Conservation (phyloP, 1,140 invertebrate species). For the Phortica variegata region DNA sequence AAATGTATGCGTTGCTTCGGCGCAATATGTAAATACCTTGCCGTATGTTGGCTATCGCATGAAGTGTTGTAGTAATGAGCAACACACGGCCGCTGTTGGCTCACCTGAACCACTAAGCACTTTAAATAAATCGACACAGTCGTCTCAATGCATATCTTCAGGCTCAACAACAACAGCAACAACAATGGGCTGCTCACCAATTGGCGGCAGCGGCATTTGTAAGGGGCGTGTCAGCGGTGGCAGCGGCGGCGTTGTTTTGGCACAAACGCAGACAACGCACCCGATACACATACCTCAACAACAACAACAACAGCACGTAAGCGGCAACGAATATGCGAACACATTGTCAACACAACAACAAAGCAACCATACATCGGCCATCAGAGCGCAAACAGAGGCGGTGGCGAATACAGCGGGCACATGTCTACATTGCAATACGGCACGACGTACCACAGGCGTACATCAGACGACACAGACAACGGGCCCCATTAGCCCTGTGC, state of each 20-base stretch:
- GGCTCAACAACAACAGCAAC: constrained; percentile 16
- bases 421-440: constrained; percentile 52
- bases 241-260: too few relatives aligned
- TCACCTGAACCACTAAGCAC: constrained; percentile 25
- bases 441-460: constrained; percentile 50
- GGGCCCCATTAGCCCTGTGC: constrained; percentile 53
- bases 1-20: constrained; percentile 2
- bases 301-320: too few relatives aligned
- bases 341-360: too few relatives aligned
- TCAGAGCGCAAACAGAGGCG: not conserved
- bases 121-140: constrained; percentile 10
- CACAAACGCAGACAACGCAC: too few relatives aligned
- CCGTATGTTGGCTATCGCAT: constrained; percentile 32
- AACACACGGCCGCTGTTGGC: constrained; percentile 3
- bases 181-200: constrained; percentile 26
- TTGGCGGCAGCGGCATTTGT: constrained; percentile 1
- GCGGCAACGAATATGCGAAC: too few relatives aligned
- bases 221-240: too few relatives aligned
- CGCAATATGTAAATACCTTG: constrained; percentile 35
- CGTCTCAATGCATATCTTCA: constrained; percentile 28
- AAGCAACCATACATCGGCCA: constrained; percentile 9
- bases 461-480: constrained; percentile 56
- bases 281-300: too few relatives aligned
- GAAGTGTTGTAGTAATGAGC: constrained; percentile 38
- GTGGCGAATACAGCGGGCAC: constrained; percentile 20